Conservation (phyloP, 2,113 vertebrate genomes). For the Ellobius talpinus region DNA sequence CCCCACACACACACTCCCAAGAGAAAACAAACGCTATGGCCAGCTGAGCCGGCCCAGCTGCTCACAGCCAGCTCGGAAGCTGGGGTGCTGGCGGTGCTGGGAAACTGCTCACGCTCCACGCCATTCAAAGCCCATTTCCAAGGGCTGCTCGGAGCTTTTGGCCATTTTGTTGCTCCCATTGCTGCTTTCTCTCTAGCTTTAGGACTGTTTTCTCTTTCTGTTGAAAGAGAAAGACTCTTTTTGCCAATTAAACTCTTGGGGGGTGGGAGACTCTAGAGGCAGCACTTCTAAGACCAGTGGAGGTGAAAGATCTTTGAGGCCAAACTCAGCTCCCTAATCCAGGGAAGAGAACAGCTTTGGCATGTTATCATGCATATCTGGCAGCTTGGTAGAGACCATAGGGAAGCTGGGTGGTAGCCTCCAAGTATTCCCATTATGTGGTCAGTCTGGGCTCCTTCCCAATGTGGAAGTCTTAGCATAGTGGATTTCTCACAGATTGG, state of each 20-base stretch:
- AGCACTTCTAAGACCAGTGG: slow-evolving; percentile 15
- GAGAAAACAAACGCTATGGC: slow-evolving; percentile 59
- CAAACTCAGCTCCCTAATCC: not conserved
- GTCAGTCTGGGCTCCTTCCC: not conserved
- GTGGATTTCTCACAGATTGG: not conserved
- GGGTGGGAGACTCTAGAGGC: slow-evolving; percentile 35
- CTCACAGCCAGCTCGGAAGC: slow-evolving; percentile 50
- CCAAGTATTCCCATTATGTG: not conserved
- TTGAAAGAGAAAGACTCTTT: slow-evolving; percentile 48
- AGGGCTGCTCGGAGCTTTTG: slow-evolving; percentile 25
- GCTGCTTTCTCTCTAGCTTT: slow-evolving; percentile 73
- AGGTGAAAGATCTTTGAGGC: not conserved
- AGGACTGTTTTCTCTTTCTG: slow-evolving; percentile 56
- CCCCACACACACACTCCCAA: slow-evolving; percentile 55
- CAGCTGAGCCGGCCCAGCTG: slow-evolving; percentile 47
- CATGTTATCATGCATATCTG: not conserved
- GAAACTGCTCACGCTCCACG: slow-evolving; percentile 9
- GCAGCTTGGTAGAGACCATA: not conserved
- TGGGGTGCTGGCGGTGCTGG: not conserved
- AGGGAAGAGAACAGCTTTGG: not conserved
- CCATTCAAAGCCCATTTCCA: slow-evolving; percentile 39
- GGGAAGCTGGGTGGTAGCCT: not conserved
- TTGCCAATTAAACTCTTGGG: slow-evolving; percentile 62
- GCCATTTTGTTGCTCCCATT: slow-evolving; percentile 51
- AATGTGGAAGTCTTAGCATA: not conserved